Evolutionary conservation across 2,888 invertebrate species (phyloP).

Genomic region (Melitaea athalia): DNA sequence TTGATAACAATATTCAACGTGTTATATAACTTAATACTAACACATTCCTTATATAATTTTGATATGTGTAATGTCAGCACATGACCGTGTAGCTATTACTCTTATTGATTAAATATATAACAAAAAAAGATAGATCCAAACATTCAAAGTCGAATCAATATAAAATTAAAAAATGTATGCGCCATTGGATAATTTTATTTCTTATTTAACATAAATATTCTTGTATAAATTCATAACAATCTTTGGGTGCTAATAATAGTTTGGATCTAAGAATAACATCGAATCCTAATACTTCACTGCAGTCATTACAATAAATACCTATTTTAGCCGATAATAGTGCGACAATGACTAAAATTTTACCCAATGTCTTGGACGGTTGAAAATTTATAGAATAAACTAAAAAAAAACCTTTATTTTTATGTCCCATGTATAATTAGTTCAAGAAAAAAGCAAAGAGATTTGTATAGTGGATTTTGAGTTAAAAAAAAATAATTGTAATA

Average conservation of each 20-base stretch:
- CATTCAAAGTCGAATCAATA: conserved; percentile 61
- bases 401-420: no score
- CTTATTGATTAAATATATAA: conserved; percentile 3
- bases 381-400: neutral
- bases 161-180: conserved; percentile 50
- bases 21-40: neutral
- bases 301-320: conserved; percentile 49
- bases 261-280: conserved; percentile 65
- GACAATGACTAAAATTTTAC: conserved; percentile 72
- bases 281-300: conserved; percentile 53
- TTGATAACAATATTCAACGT: neutral
- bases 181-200: conserved; percentile 76
- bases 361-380: conserved; percentile 30
- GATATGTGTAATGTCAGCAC: conserved; percentile 4
- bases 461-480: no score
- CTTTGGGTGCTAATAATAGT: conserved; percentile 79
- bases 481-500: no score
- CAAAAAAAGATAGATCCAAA: conserved; percentile 38
- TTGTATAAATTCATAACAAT: conserved; percentile 83
- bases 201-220: conserved; percentile 81
- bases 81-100: conserved; percentile 29
- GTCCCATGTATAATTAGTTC: no score
- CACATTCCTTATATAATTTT: neutral
- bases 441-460: no score
- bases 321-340: conserved; percentile 49